A percentile compares a stretch with the other conserved stretches of the same genome.
phyloP scores from a whole-genome alignment of 2,888 invertebrate genomes.

The Euzetes globulus region DNA sequence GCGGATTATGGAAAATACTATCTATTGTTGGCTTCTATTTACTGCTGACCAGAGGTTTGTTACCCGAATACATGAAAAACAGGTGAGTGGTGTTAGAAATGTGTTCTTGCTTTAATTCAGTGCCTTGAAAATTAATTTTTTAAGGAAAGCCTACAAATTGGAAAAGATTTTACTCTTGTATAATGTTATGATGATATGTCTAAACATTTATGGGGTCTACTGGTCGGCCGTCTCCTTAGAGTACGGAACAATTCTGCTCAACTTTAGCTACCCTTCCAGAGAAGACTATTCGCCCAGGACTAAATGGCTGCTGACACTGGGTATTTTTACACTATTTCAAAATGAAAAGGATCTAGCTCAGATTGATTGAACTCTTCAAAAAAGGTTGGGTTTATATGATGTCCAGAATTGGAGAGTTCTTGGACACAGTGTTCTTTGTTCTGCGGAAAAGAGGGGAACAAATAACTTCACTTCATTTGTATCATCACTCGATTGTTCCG shows the following conservation, averaged over 20 bases:
- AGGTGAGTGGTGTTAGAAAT: not conserved
- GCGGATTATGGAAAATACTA: constrained; percentile 25
- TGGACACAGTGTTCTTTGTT: constrained; percentile 34
- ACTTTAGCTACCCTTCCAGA: not conserved
- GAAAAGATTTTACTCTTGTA: not conserved
- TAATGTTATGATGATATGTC: not conserved
- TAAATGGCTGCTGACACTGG: not conserved
- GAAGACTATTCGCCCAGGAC: not conserved
- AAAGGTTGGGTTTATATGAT: constrained; percentile 17
- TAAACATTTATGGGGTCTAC: not conserved
- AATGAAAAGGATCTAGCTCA: too few relatives aligned
- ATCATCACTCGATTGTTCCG: constrained; percentile 33
- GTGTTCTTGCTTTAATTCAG: not conserved
- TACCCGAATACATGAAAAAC: constrained; percentile 9
- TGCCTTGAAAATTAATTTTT: not conserved
- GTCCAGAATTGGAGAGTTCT: constrained; percentile 20
- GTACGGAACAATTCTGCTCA: not conserved
- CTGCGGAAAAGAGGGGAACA: constrained; percentile 24
- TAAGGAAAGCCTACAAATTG: not conserved
- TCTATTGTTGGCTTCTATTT: constrained; percentile 13
- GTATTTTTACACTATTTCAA: too few relatives aligned
- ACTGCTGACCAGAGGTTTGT: not conserved
- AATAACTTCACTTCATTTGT: constrained; percentile 29
- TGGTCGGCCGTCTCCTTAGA: not conserved
- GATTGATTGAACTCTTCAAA: too few relatives aligned